Base-by-base conservation (phyloP, 2,797 vertebrate species). In the Kryptolebias ocellatus region DNA sequence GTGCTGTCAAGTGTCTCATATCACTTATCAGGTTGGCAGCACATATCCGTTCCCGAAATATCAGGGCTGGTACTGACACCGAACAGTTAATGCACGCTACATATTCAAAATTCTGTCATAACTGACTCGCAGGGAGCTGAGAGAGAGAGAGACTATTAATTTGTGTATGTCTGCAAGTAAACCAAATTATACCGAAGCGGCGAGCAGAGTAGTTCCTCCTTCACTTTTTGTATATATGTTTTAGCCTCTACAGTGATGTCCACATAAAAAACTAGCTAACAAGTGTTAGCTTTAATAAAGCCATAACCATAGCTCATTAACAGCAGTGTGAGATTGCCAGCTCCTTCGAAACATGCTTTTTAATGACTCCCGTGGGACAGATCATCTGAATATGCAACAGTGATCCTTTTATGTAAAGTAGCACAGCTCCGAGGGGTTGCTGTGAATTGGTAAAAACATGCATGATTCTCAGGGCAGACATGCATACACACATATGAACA, bases 351-450 rank as follows among this genome's bases (percentile, higher is more conserved):
- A 92, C 90, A 91, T 79, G 86, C 71, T 84, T 90, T 89, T 86
- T 92, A 91, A 93, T 89, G 87, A 90, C 90, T 86, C 92, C 87
- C 81, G 12, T 81, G 90, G 88, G 92, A 90, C 75, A 79, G 76
- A 89, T 90, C 83, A 85, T 87, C 86, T 91, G 85, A 91, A 93
- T 89, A 92, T 88, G 89, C 80, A 91, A 83, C 82, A 85, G 83
- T 79, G 81, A 87, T 90, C 73, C 83, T 87, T 81, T 86, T 72
- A 86, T 90, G 88, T 81, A 74, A 74, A 89, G 86, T 79, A 69
- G 76, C 55, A 29, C 28, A 53, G 76, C 85, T 85, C 90, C 83
- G 45, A 29, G 82, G 79, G 78, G 71, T 85, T 10, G 17, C 58
- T 70, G 68, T 72, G 81, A 89, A 84, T 77, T 76, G 73, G 78